A percentile compares a stretch with the other conserved stretches of the same genome.
Conservation (phyloP, 2,113 vertebrate species). For the Machaerirhynchus nigripectus region DNA sequence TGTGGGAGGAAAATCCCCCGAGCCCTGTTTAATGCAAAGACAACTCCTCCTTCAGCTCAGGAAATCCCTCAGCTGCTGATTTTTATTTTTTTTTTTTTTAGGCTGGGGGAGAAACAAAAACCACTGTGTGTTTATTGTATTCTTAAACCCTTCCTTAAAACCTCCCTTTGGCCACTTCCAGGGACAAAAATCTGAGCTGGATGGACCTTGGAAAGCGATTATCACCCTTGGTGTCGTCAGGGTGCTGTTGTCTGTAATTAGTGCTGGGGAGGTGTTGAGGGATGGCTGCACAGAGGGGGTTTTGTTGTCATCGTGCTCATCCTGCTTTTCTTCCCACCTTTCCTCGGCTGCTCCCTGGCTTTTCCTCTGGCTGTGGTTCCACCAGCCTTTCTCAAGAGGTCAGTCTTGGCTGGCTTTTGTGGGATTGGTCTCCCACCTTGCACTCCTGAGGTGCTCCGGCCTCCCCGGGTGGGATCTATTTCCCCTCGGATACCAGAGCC, state of each 20-base stretch:
- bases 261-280: background rate
- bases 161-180: background rate
- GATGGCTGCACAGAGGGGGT: background rate
- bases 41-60: constrained; percentile 36
- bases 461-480: background rate
- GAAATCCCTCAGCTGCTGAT: constrained; percentile 1
- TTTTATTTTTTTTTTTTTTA: background rate
- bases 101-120: background rate
- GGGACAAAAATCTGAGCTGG: background rate
- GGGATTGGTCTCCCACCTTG: background rate
- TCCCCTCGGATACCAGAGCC: background rate
- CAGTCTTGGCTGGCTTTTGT: background rate
- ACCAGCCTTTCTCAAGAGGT: background rate
- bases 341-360: background rate
- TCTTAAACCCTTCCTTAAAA: background rate
- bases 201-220: background rate
- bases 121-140: background rate
- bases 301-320: background rate
- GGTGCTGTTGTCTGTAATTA: background rate
- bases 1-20: background rate
- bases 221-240: rapidly evolving
- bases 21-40: background rate
- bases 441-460: background rate
- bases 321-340: background rate
- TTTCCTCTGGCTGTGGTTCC: background rate